phyloP scores from a whole-genome alignment of 2,888 invertebrate species.

The Eretmocerus hayati region DNA sequence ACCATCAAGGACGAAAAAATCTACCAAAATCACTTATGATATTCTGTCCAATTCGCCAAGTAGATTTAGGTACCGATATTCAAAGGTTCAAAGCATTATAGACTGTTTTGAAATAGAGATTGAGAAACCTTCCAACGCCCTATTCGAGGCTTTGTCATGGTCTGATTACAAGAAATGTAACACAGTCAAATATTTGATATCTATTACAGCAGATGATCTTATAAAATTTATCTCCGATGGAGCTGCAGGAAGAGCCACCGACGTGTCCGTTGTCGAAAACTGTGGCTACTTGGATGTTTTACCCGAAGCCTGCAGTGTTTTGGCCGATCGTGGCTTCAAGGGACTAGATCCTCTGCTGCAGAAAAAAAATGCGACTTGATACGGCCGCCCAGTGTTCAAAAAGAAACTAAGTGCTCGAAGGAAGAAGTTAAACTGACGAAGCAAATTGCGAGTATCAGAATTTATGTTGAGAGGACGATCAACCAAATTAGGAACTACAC shows the following conservation, averaged over 20 bases:
- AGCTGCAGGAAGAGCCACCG: constrained; percentile 25
- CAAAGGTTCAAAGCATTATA: constrained; percentile 26
- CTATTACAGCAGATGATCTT: constrained; percentile 22
- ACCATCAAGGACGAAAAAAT: too few species aligned
- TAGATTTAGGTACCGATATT: constrained; percentile 7
- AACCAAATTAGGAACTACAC: constrained; percentile 26
- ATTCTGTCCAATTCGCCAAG: constrained; percentile 7
- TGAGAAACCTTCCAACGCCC: constrained; percentile 25
- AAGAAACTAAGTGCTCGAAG: constrained; percentile 18
- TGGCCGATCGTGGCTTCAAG: constrained; percentile 30
- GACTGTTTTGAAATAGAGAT: constrained; percentile 33
- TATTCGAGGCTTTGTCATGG: constrained; percentile 27
- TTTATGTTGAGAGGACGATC: constrained; percentile 33
- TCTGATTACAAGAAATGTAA: constrained; percentile 29
- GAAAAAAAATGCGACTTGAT: constrained; percentile 18
- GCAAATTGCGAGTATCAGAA: constrained; percentile 29
- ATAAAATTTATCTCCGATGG: constrained; percentile 28
- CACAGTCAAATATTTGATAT: constrained; percentile 20
- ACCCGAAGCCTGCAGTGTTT: constrained; percentile 17
- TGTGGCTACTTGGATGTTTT: constrained; percentile 24
- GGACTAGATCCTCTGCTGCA: constrained; percentile 21
- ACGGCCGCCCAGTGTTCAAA: constrained; percentile 23
- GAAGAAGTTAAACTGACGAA: constrained; percentile 26
- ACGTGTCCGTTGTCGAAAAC: constrained; percentile 23
- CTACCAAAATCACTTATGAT: too few species aligned